Base-by-base conservation (phyloP, 2,888 invertebrate genomes). In the Zele albiditarsus region DNA sequence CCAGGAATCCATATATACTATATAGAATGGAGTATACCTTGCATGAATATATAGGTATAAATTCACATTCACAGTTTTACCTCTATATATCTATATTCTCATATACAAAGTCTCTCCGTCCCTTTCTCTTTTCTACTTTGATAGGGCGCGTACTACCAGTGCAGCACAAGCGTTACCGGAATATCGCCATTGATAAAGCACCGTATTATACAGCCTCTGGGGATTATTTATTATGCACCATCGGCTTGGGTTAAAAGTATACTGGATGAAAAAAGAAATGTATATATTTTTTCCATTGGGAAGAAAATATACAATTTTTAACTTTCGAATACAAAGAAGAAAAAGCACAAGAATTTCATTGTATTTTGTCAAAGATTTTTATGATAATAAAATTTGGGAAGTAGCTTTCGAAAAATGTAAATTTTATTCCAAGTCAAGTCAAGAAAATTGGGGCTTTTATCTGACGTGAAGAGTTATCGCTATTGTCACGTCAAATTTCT, bases 131-230 rank as follows among this genome's bases (percentile, higher is more conserved):
- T 25, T 67, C n/a, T 49, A 23, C 57, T n/a, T 69, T 57, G 25
- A 27, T 27, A 53, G 68, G 57, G 23, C 8, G 20, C 53, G 20
- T 20, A 20, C 16, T 46, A 53, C 5, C n/a, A 23, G 46, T 69
- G 68, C 57, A 57, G 31, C 53, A 25, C 42, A 20, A 69, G 33
- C 68, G 16, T n/a, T 46, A 16, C 33, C 23, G 46, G 49, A 49
- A 69, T 23, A 33, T 57, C 53, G 20, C 66, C 65, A 65, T 65
- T 65, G 42, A 72, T 66, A 31, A 66, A 72, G 62, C 57, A 46
- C 65, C 65, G 65, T 72, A 66, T 72, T 65, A 72, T 72, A 27
- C 68, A 28, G 68, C 53, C 68, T 33, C 49, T 25, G n/a, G 72
- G 66, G 58, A 72, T 53, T 53, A 65, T 66, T 65, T 58, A 69